Base-by-base conservation (phyloP, 2,797 vertebrate genomes). In the Sebastes wilsoni region DNA sequence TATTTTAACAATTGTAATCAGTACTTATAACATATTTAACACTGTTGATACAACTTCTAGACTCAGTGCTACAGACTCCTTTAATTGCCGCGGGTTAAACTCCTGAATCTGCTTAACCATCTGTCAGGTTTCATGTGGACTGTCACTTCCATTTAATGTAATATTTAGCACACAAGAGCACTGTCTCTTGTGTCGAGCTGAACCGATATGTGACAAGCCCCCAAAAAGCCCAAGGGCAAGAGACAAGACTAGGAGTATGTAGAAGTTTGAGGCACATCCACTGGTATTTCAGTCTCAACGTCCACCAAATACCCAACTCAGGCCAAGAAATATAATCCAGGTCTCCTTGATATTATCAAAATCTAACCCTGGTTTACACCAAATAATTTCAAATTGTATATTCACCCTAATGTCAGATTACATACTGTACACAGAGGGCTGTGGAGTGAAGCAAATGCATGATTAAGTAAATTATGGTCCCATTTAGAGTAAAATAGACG, bases 71-170 rank as follows among this genome's bases (percentile, higher is more conserved):
- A 22, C 32, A 60, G 38, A 70, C 20, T 52, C 10, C 4, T 72
- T 71, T 80, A 67, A 72, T 66, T 82, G 71, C 67, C 56, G 12
- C 28, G 11, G 32, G 67, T 68, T 70, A 52, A 72, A 75, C 22
- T 72, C 20, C 22, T 68, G 56, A 73, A 76, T 80, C 56, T 25
- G 76, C 42, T 62, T 34, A 55, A 74, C 64, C 75, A 67, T 83
- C 70, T 81, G 52, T 81, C 77, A 74, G 72, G 55, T 64, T 66
- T 72, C 72, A 73, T 49, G 25, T 13, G 25, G n/a, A 55, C 66
- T 46, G 25, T 27, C 56, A 10, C 59, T 82, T 83, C 71, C 72
- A 84, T 86, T 83, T 82, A 46, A 78, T 78, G 76, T 65, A 66
- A 28, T 56, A 70, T 82, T 74, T 13, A 32, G 16, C 30, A 14